Conservation (phyloP, 2,113 vertebrate species). For the Hemiscyllium ocellatum region DNA sequence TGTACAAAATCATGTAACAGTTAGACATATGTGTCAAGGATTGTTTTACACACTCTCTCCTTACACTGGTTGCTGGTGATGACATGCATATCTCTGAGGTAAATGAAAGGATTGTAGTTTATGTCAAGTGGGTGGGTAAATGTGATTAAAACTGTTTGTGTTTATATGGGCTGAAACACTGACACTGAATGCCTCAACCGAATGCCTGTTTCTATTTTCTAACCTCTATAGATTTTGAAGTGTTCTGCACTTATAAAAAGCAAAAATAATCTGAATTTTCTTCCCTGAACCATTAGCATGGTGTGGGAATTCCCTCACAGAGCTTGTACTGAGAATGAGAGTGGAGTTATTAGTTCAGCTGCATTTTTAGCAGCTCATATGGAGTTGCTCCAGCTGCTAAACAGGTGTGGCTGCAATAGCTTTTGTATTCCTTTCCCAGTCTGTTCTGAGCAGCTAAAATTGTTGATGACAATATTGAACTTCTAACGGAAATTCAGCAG, state of each 20-base stretch:
- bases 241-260: not conserved
- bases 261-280: not conserved
- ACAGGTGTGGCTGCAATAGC: not conserved
- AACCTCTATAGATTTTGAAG: not conserved
- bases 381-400: not conserved
- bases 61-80: no score
- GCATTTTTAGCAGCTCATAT: not conserved
- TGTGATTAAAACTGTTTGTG: not conserved
- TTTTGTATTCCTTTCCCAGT: not conserved
- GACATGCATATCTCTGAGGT: no score
- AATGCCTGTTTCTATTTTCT: not conserved
- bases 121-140: not conserved
- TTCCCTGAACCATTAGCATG: not conserved
- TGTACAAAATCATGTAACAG: no score
- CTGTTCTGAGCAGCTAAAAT: not conserved
- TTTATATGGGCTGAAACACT: no score
- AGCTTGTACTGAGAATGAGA: not conserved
- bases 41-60: no score
- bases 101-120: not conserved
- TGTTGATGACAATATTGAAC: not conserved
- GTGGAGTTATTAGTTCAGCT: not conserved
- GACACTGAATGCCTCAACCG: no score
- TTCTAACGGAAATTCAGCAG: not conserved
- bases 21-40: no score
- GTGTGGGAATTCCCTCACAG: not conserved